These are phyloP conservation scores for Helobdella robusta DNA, from an alignment of 2,888 invertebrate genomes.

Conservation along the genomic window DNA sequence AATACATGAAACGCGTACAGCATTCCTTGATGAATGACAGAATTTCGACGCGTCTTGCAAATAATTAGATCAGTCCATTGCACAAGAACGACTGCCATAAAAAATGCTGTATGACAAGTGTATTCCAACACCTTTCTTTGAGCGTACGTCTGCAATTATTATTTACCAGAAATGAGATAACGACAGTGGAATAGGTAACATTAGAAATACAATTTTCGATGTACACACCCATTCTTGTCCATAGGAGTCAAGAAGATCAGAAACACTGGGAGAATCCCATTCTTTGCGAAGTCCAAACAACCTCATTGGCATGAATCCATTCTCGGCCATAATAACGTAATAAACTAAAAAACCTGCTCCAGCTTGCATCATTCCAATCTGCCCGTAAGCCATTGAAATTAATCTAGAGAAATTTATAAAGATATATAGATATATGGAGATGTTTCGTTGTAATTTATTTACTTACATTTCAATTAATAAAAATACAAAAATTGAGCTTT, in stretches of 20 bases:
- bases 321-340: slow-evolving; percentile 99
- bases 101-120: slow-evolving; percentile 39
- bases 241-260: slow-evolving; percentile 83
- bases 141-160: slow-evolving; percentile 50
- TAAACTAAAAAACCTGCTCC: slow-evolving; percentile 99
- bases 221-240: slow-evolving; percentile 36
- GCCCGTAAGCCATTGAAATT: slow-evolving; percentile 98
- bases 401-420: slow-evolving; percentile 46
- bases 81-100: slow-evolving; percentile 38
- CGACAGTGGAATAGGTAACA: too few relatives aligned
- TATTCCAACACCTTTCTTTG: slow-evolving; percentile 38
- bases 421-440: neutral
- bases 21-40: slow-evolving; percentile 39
- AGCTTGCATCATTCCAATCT: slow-evolving; percentile 99
- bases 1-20: slow-evolving; percentile 27
- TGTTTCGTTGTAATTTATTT: too few relatives aligned
- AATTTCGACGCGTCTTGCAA: slow-evolving; percentile 38
- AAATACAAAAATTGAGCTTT: too few relatives aligned
- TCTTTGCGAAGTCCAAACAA: slow-evolving; percentile 89
- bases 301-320: slow-evolving; percentile 82
- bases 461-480: too few relatives aligned
- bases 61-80: slow-evolving; percentile 38
- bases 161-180: too few relatives aligned
- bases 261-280: slow-evolving; percentile 97
- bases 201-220: too few relatives aligned